These are phyloP conservation scores for Watsonalla binaria DNA, from an alignment of 2,888 invertebrate species.

Conservation along the genomic window DNA sequence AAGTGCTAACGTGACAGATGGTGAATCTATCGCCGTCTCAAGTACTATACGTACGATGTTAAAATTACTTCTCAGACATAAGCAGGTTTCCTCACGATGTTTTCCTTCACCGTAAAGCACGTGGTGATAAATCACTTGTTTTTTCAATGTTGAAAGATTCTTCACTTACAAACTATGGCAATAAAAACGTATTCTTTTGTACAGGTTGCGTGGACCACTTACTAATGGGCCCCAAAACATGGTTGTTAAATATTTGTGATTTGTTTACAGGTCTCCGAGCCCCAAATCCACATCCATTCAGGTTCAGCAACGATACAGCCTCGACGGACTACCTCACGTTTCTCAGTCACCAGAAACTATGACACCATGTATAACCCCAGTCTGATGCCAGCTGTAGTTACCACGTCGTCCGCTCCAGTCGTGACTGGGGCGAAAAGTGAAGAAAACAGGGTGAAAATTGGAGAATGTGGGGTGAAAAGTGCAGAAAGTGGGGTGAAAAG, in stretches of 20 bases:
- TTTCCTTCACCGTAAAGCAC: too few relatives aligned
- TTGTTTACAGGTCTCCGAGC: constrained; percentile 58
- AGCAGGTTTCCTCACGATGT: too few relatives aligned
- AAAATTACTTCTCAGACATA: too few relatives aligned
- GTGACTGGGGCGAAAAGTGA: not conserved
- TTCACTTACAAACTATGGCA: too few relatives aligned
- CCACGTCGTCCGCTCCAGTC: not conserved
- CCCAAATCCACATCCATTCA: constrained; percentile 64
- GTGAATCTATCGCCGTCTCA: too few relatives aligned
- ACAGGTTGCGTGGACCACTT: too few relatives aligned
- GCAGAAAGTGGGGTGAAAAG: not conserved
- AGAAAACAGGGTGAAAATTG: not conserved
- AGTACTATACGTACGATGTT: too few relatives aligned
- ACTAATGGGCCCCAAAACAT: too few relatives aligned
- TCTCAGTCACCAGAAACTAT: constrained; percentile 69
- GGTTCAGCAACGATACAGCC: constrained; percentile 74
- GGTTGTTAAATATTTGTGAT: not conserved
- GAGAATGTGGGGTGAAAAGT: not conserved
- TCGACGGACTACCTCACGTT: constrained; percentile 66
- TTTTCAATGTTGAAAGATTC: too few relatives aligned
- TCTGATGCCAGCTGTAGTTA: not conserved
- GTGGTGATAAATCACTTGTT: too few relatives aligned
- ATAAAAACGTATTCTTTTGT: too few relatives aligned
- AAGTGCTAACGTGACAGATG: too few relatives aligned
- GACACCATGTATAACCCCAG: constrained; percentile 51